Conservation (phyloP, 1,140 invertebrate genomes). For the Plutomurus gul region DNA sequence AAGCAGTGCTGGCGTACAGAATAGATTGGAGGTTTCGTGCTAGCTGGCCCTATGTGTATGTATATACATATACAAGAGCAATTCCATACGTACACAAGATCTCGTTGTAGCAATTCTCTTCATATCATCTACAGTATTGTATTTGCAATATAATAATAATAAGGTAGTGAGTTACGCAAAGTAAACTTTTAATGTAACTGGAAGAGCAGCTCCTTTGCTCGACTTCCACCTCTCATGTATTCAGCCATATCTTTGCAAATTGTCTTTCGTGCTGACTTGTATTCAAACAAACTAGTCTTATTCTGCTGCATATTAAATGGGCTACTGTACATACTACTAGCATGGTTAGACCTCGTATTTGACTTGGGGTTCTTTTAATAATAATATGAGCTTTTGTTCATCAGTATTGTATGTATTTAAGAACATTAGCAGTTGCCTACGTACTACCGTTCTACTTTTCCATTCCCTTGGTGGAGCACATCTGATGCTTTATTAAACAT, state of each 20-base stretch:
- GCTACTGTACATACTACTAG: background rate
- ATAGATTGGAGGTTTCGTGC: too few species aligned
- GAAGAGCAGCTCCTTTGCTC: background rate
- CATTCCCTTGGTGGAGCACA: background rate
- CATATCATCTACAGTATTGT: too few species aligned
- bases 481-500: slow-evolving; percentile 1
- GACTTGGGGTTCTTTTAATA: background rate
- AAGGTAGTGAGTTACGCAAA: background rate
- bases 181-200: background rate
- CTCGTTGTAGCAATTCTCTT: too few species aligned
- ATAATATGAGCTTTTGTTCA: too few species aligned
- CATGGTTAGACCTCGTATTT: too few species aligned
- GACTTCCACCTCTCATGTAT: background rate
- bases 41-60: too few species aligned
- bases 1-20: too few species aligned
- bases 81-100: too few species aligned
- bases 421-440: too few species aligned
- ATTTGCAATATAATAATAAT: background rate
- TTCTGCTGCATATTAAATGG: background rate
- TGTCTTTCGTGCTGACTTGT: background rate
- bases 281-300: too few species aligned
- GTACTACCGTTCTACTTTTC: background rate
- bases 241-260: background rate
- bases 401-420: too few species aligned
- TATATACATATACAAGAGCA: too few species aligned